Evolutionary conservation across 1,140 invertebrate genomes (phyloP).

Genomic region (Pogonus chalceus): DNA sequence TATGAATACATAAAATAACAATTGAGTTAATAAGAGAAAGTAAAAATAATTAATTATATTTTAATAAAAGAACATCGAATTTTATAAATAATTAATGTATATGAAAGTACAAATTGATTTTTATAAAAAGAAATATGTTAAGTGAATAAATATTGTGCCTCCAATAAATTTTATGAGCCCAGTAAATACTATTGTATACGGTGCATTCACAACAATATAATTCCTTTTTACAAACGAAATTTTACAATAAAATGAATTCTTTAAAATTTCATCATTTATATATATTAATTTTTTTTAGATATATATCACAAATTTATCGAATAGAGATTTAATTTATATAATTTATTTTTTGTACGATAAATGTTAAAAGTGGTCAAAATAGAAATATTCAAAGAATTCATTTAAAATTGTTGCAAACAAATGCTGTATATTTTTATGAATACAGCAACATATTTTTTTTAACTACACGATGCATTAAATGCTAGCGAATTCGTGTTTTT

Average conservation of each 20-base stretch:
- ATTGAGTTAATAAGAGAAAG: too few relatives aligned
- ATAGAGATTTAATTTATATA: background rate
- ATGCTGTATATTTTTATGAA: background rate
- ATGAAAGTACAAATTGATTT: too few relatives aligned
- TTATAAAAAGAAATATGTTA: background rate
- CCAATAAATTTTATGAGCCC: background rate
- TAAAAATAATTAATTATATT: too few relatives aligned
- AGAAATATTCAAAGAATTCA: background rate
- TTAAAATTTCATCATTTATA: background rate
- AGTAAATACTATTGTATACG: background rate
- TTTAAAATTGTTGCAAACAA: background rate
- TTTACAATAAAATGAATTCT: background rate
- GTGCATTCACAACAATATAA: slow-evolving; percentile 1
- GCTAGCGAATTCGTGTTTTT: background rate
- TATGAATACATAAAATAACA: too few relatives aligned
- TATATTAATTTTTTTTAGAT: too few relatives aligned
- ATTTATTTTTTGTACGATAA: background rate
- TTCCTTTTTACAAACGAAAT: background rate
- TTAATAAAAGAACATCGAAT: slow-evolving; percentile 1
- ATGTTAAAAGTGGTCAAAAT: background rate
- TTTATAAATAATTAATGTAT: background rate
- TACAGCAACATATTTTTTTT: slow-evolving; percentile 2
- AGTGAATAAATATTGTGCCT: background rate
- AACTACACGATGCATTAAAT: slow-evolving; percentile 6
- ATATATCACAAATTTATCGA: too few relatives aligned